Conservation (phyloP, 2,888 invertebrate species). For the Hydrotaea diabolus region DNA sequence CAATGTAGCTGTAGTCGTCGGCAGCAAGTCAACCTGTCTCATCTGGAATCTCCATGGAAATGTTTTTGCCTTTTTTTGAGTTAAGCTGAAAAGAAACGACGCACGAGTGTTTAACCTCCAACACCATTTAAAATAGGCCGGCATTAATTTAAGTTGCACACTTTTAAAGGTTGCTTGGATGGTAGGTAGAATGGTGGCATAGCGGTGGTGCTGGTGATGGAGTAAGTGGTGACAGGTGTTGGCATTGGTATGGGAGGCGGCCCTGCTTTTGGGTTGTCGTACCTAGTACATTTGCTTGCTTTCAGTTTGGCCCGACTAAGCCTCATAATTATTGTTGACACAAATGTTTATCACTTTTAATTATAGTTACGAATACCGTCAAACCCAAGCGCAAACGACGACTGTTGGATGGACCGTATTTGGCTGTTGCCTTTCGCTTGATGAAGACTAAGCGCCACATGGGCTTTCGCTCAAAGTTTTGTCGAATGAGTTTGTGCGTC, state of each 20-base stretch:
- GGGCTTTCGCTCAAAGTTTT: background rate
- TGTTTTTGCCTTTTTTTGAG: background rate
- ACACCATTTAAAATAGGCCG: background rate
- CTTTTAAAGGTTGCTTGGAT: background rate
- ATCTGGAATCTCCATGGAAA: background rate
- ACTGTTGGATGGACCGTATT: background rate
- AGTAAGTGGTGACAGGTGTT: no score
- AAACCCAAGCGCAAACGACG: background rate
- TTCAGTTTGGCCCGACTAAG: constrained; percentile 3
- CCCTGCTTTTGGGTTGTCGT: background rate
- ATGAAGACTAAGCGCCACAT: background rate
- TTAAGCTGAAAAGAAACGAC: background rate
- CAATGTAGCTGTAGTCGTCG: background rate
- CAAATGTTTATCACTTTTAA: constrained; percentile 35
- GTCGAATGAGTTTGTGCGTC: background rate
- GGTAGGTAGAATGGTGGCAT: no score
- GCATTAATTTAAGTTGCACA: background rate
- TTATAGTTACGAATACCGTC: background rate
- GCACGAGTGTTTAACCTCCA: background rate
- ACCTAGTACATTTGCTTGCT: background rate
- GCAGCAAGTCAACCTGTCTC: background rate
- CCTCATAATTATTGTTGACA: constrained; percentile 32
- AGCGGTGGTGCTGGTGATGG: no score
- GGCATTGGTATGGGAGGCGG: background rate
- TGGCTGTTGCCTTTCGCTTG: background rate